Evolutionary conservation across 1,140 invertebrate species (phyloP).

Genomic region (Lineus longissimus): DNA sequence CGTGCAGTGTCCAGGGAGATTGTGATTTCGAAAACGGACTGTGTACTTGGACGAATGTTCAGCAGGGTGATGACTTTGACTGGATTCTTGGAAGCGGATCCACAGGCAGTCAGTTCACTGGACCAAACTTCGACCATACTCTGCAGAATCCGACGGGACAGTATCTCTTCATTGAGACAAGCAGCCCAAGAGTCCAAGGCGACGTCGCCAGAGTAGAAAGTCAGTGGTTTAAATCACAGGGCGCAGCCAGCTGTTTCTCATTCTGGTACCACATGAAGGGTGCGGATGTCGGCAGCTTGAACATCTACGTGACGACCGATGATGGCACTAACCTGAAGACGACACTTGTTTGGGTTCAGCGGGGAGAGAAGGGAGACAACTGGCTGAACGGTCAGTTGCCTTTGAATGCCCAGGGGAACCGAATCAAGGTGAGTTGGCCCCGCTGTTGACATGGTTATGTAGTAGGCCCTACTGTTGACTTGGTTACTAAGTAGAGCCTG

Average conservation of each 20-base stretch:
- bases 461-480: too few relatives aligned
- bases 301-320: constrained; percentile 3
- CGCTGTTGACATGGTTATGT: too few relatives aligned
- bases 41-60: background rate
- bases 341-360: background rate
- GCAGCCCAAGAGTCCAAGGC: background rate
- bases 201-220: background rate
- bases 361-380: background rate
- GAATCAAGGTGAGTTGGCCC: background rate
- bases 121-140: background rate
- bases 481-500: too few relatives aligned
- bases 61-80: background rate
- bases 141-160: background rate
- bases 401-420: background rate
- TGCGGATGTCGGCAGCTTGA: constrained; percentile 19
- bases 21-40: background rate
- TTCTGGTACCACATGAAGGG: constrained; percentile 77
- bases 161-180: background rate
- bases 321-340: background rate
- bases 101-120: background rate
- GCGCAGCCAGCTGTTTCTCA: constrained; percentile 23
- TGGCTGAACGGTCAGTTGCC: background rate
- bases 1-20: background rate
- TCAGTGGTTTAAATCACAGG: background rate
- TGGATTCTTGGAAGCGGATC: background rate